Conservation (phyloP, 2,888 invertebrate species). For the Adela reaumurella region DNA sequence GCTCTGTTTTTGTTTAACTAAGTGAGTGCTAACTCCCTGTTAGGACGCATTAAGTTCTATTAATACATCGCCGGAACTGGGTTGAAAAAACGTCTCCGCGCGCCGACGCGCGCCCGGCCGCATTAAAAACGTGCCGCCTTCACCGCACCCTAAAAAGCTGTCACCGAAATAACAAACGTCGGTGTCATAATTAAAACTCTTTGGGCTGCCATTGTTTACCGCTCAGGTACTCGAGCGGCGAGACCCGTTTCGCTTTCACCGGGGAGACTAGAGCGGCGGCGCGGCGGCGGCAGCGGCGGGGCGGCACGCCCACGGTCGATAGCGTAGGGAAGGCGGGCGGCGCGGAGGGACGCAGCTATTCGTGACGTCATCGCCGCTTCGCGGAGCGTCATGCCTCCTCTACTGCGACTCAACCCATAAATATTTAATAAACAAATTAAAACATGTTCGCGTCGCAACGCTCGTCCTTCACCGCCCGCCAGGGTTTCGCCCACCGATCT, state of each 20-base stretch:
- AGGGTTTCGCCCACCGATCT: no score
- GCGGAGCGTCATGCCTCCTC: background rate
- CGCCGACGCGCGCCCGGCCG: no score
- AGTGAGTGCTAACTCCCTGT: no score
- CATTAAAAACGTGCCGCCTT: no score
- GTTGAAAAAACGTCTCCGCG: no score
- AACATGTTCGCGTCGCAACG: background rate
- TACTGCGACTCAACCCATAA: background rate
- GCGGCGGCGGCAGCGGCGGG: slow-evolving; percentile 18
- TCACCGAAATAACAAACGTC: background rate
- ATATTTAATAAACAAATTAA: background rate
- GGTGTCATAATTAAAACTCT: background rate
- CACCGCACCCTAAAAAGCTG: background rate
- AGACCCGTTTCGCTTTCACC: background rate
- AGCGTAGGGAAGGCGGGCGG: slow-evolving; percentile 21
- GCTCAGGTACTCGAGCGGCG: background rate
- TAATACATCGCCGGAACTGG: no score
- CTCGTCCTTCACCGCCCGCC: no score
- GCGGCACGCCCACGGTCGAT: slow-evolving; percentile 13
- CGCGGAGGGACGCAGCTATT: background rate
- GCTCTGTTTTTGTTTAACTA: no score
- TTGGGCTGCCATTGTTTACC: background rate
- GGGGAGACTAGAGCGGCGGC: slow-evolving; percentile 1
- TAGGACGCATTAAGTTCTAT: no score
- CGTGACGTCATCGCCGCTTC: background rate